These are phyloP conservation scores for Actinopyga echinites DNA, from an alignment of 53 echinoderm and acorn worm genomes.

Conservation along the genomic window DNA sequence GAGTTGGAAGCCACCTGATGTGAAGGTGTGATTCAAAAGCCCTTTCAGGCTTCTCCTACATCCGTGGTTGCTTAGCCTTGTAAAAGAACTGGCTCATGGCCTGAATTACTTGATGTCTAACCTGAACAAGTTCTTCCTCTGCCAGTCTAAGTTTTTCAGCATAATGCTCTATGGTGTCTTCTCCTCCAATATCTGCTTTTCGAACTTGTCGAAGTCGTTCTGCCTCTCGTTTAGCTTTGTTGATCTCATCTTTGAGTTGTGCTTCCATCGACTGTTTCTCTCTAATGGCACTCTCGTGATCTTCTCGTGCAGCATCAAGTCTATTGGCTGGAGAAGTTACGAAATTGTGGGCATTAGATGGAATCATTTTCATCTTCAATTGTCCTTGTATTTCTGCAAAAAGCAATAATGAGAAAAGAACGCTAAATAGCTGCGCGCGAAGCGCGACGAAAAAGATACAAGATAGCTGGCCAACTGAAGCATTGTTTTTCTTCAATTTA, in stretches of 20 bases:
- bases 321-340: constrained; percentile 47
- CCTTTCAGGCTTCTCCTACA: no score
- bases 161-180: constrained; percentile 46
- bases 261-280: constrained; percentile 91
- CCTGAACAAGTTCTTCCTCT: constrained; percentile 88
- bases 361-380: background rate
- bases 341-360: no score
- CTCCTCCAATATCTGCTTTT: constrained; percentile 34
- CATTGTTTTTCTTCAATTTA: no score
- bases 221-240: constrained; percentile 79
- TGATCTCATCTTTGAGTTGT: constrained; percentile 85
- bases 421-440: no score
- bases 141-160: constrained; percentile 76
- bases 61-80: no score
- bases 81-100: no score
- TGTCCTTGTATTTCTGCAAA: no score
- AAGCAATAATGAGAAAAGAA: background rate
- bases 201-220: constrained; percentile 72
- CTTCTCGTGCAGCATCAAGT: constrained; percentile 79
- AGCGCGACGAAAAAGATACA: no score
- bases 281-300: constrained; percentile 69
- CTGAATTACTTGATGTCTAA: constrained; percentile 38
- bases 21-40: no score
- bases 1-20: no score
- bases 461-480: no score